A percentile compares a stretch with the other conserved stretches of the same genome.
Conservation (phyloP, 2,797 vertebrate genomes). For the Paedocypris micromegethes region DNA sequence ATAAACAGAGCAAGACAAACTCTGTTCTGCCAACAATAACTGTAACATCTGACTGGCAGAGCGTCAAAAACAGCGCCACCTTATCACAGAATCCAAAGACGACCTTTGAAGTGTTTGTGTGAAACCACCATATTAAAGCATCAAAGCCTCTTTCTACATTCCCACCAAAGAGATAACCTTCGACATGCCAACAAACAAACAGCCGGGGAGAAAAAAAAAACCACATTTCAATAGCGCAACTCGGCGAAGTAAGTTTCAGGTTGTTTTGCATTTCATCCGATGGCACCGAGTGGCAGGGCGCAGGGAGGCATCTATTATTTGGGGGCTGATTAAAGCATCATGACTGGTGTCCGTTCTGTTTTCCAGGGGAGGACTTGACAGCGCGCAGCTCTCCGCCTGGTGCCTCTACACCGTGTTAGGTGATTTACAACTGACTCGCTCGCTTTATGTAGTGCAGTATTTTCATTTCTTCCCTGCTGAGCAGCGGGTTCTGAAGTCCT, state of each 20-base stretch:
- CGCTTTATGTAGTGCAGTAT: slow-evolving; percentile 74
- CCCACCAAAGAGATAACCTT: slow-evolving; percentile 71
- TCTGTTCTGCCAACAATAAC: slow-evolving; percentile 66
- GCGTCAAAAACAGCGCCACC: slow-evolving; percentile 57
- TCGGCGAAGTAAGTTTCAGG: slow-evolving; percentile 60
- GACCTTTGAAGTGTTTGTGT: slow-evolving; percentile 66
- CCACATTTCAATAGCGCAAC: slow-evolving; percentile 69
- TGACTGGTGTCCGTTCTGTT: slow-evolving; percentile 73
- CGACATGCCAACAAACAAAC: slow-evolving; percentile 74
- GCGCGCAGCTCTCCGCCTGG: slow-evolving; percentile 70
- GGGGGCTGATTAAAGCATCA: slow-evolving; percentile 75
- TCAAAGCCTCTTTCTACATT: slow-evolving; percentile 72
- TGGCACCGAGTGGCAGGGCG: slow-evolving; percentile 52
- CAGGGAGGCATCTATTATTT: slow-evolving; percentile 69
- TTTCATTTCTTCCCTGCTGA: slow-evolving; percentile 77
- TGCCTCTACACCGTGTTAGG: slow-evolving; percentile 69
- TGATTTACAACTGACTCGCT: slow-evolving; percentile 76
- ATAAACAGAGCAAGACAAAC: slow-evolving; percentile 33
- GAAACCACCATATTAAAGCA: slow-evolving; percentile 67
- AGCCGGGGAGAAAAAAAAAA: slow-evolving; percentile 51
- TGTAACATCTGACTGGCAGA: slow-evolving; percentile 71
- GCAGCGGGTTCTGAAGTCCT: slow-evolving; percentile 79
- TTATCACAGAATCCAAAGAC: slow-evolving; percentile 63
- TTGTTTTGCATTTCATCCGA: slow-evolving; percentile 40
- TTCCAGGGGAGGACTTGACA: slow-evolving; percentile 70